These are phyloP conservation scores for Drosophila leonis DNA, from an alignment of 2,888 invertebrate genomes.

Conservation along the genomic window DNA sequence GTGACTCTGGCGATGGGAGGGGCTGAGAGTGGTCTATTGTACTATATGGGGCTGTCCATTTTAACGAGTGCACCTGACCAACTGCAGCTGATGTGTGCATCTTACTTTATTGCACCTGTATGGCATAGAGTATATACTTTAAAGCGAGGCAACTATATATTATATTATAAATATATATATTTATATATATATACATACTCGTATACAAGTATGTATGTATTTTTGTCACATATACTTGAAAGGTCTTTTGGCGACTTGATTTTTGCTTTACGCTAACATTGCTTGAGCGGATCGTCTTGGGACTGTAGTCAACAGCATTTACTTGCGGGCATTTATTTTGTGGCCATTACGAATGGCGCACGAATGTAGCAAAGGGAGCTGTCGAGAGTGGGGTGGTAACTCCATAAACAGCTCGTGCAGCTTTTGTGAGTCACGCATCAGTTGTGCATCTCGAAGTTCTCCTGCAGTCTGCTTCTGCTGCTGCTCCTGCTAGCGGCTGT, in stretches of 20 bases:
- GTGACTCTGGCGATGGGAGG: background rate
- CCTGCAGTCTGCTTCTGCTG: slow-evolving; percentile 2
- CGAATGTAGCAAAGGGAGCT: background rate
- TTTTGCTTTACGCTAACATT: slow-evolving; percentile 30
- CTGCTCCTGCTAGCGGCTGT: slow-evolving; percentile 17
- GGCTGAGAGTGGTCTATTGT: background rate
- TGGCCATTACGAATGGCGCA: slow-evolving; percentile 10
- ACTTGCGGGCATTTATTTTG: slow-evolving; percentile 62
- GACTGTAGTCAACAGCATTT: slow-evolving; percentile 64
- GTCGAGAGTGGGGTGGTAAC: background rate
- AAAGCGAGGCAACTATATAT: slow-evolving; percentile 6
- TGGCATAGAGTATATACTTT: slow-evolving; percentile 27
- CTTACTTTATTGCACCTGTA: slow-evolving; percentile 53
- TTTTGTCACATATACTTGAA: slow-evolving; percentile 54
- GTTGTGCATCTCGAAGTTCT: slow-evolving; percentile 31
- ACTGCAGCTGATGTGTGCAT: slow-evolving; percentile 69
- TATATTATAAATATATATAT: slow-evolving; percentile 15
- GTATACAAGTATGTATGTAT: slow-evolving; percentile 33
- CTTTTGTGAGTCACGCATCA: slow-evolving; percentile 45
- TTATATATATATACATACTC: background rate
- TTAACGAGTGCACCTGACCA: slow-evolving; percentile 72
- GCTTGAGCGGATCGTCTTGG: slow-evolving; percentile 45
- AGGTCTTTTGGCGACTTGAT: slow-evolving; percentile 54
- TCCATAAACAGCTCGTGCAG: slow-evolving; percentile 21
- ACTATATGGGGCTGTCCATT: slow-evolving; percentile 39